Conservation (phyloP, 1,140 invertebrate genomes). For the Plectrocnemia conspersa region DNA sequence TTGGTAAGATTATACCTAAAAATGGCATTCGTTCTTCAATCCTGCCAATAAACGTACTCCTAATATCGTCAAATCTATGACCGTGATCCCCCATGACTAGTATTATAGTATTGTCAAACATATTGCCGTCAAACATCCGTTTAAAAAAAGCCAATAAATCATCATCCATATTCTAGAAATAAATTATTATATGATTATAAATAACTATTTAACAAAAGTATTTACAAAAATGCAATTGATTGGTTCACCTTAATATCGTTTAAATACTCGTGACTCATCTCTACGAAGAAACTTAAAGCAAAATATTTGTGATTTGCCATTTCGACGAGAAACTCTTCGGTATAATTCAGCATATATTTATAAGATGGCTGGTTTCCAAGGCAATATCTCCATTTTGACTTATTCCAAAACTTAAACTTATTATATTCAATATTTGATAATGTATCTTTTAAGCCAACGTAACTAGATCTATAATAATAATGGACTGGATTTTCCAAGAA, state of each 20-base stretch:
- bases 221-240: too few species aligned
- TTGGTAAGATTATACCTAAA: constrained; percentile 61
- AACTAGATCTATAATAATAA: constrained; percentile 31
- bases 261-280: constrained; percentile 34
- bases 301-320: constrained; percentile 32
- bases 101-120: constrained; percentile 71
- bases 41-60: constrained; percentile 66
- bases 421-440: constrained; percentile 23
- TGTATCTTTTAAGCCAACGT: constrained; percentile 24
- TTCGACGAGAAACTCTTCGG: constrained; percentile 32
- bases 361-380: constrained; percentile 31
- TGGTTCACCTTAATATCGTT: constrained; percentile 29
- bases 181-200: constrained; percentile 9
- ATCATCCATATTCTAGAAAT: constrained; percentile 42
- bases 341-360: constrained; percentile 32
- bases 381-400: constrained; percentile 31
- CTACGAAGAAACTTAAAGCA: constrained; percentile 32
- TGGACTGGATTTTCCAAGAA: constrained; percentile 30
- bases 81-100: constrained; percentile 83
- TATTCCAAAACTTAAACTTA: constrained; percentile 29
- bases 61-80: constrained; percentile 67
- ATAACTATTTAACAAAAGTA: neutral
- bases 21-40: constrained; percentile 77
- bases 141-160: constrained; percentile 47
- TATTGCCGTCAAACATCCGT: constrained; percentile 47